A percentile compares a stretch with the other conserved stretches of the same genome.
Conservation (phyloP, 1,140 invertebrate species). For the Plodia interpunctella region DNA sequence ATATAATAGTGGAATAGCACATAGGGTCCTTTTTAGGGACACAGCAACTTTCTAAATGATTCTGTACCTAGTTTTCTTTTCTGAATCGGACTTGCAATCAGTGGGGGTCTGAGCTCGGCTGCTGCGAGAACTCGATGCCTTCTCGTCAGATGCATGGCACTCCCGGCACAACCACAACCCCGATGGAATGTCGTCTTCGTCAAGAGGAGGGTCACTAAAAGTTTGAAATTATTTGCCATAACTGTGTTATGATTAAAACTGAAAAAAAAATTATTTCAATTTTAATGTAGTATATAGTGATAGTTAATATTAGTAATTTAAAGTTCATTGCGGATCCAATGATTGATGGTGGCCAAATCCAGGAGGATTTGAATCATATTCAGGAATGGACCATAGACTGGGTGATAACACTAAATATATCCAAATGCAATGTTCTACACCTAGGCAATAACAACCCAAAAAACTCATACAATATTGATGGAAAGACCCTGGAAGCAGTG, state of each 20-base stretch:
- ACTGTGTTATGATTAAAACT: too few relatives aligned
- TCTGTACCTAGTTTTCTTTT: conserved; percentile 63
- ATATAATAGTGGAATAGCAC: too few relatives aligned
- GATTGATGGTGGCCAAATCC: too few relatives aligned
- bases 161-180: conserved; percentile 94
- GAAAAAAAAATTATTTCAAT: too few relatives aligned
- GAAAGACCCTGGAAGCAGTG: too few relatives aligned
- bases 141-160: conserved; percentile 78
- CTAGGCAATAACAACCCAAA: neutral
- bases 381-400: neutral
- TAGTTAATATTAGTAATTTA: too few relatives aligned
- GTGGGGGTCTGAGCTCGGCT: conserved; percentile 60
- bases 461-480: neutral
- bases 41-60: too few relatives aligned
- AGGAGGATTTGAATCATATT: neutral
- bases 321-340: too few relatives aligned
- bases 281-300: too few relatives aligned
- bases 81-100: conserved; percentile 49
- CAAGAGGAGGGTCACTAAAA: conserved; percentile 91
- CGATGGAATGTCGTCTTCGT: conserved; percentile 91
- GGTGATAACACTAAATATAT: neutral
- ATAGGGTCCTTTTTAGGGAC: too few relatives aligned
- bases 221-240: neutral
- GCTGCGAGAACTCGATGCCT: conserved; percentile 41
- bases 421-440: neutral